These are phyloP conservation scores for Chloroceryle aenea DNA, from an alignment of 2,113 vertebrate species.

Conservation along the genomic window DNA sequence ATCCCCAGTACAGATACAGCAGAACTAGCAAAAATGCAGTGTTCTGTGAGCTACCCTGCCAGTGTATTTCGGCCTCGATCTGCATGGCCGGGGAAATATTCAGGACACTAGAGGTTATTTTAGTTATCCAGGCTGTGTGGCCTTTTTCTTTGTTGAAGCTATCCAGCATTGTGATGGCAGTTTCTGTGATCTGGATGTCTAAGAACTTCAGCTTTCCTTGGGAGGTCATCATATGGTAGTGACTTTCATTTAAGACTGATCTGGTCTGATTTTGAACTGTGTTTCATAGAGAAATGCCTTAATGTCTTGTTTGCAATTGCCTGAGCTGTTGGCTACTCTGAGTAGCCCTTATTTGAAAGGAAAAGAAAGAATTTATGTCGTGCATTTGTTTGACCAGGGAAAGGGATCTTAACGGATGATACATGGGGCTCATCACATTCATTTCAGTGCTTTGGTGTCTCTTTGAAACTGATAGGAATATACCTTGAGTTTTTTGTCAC, in stretches of 20 bases:
- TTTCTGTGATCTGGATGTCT: neutral
- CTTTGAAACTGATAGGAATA: neutral
- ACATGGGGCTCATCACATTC: neutral
- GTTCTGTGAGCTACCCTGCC: neutral
- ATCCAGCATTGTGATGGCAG: neutral
- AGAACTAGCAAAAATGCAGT: neutral
- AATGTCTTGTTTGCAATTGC: neutral
- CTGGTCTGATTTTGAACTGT: neutral
- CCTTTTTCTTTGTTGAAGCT: neutral
- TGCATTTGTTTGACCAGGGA: neutral
- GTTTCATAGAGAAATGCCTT: neutral
- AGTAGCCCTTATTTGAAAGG: neutral
- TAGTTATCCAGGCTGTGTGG: neutral
- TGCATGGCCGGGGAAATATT: neutral
- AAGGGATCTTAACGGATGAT: neutral
- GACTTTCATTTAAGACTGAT: neutral
- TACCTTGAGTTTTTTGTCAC: neutral
- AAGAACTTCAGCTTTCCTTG: neutral
- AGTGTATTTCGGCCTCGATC: neutral
- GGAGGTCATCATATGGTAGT: neutral
- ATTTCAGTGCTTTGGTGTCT: neutral
- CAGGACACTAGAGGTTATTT: neutral
- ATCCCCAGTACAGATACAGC: slow-evolving; percentile 3
- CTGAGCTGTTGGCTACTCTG: neutral
- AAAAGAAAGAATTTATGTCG: neutral